Evolutionary conservation across 2,888 invertebrate genomes (phyloP).

Genomic region (Buathra laborator): DNA sequence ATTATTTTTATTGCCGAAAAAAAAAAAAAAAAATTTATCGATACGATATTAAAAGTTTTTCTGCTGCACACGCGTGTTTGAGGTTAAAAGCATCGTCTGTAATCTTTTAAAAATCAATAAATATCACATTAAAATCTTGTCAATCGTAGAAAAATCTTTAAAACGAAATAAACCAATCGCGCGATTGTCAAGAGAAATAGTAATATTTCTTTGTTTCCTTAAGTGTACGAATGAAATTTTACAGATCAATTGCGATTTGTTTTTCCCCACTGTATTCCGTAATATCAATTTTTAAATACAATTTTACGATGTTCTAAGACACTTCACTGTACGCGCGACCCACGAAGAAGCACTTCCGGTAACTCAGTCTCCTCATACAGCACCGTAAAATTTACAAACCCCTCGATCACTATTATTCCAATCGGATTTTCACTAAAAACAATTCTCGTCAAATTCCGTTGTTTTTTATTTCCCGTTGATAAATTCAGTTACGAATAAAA

Average conservation of each 20-base stretch:
- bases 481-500: not conserved
- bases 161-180: not conserved
- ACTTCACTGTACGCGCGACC: not conserved
- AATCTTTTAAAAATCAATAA: not conserved
- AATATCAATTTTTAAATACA: not conserved
- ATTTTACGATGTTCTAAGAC: not conserved
- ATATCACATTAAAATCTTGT: not conserved
- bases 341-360: not conserved
- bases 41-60: not conserved
- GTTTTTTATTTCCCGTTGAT: not conserved
- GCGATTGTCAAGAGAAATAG: not conserved
- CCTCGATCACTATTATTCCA: constrained; percentile 4
- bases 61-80: not conserved
- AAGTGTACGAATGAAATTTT: too few species aligned
- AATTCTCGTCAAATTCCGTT: not conserved
- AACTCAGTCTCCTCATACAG: not conserved
- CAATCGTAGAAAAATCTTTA: not conserved
- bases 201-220: not conserved
- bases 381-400: not conserved
- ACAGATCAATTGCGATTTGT: not conserved
- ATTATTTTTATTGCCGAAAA: constrained; percentile 8
- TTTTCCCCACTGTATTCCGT: not conserved
- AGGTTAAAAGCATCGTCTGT: not conserved
- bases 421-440: not conserved
- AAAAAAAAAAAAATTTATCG: not conserved